Conservation (phyloP, 2,797 vertebrate species). For the Channallabes apus region DNA sequence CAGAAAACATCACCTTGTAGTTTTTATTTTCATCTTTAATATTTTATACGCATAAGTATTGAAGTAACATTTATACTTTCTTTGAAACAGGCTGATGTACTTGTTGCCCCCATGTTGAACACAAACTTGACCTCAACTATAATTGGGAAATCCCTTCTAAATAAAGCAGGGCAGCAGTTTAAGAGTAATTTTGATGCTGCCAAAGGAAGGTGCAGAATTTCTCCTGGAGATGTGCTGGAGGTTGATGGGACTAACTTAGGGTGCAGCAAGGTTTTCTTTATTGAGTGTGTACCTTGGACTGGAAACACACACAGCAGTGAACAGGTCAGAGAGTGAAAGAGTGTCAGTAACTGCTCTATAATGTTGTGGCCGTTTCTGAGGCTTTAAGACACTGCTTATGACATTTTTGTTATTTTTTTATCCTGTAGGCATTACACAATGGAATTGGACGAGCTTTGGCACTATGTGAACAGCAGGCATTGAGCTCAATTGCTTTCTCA, state of each 20-base stretch:
- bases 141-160: constrained; percentile 53
- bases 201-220: background rate
- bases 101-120: constrained; percentile 64
- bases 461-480: constrained; percentile 58
- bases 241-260: constrained; percentile 56
- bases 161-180: constrained; percentile 55
- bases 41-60: background rate
- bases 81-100: constrained; percentile 60
- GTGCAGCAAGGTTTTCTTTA: constrained; percentile 65
- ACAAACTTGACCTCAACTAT: constrained; percentile 56
- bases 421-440: constrained; percentile 56
- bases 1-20: background rate
- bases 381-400: background rate
- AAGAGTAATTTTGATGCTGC: constrained; percentile 39
- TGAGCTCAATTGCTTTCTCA: constrained; percentile 62
- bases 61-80: background rate
- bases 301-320: constrained; percentile 50
- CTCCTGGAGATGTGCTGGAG: constrained; percentile 62
- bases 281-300: constrained; percentile 65
- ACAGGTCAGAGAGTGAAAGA: constrained; percentile 53
- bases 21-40: background rate
- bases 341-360: constrained; percentile 39
- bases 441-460: constrained; percentile 62
- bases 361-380: background rate
- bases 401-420: background rate